phyloP scores from a whole-genome alignment of 2,888 invertebrate genomes.

The Copidosoma aretas region DNA sequence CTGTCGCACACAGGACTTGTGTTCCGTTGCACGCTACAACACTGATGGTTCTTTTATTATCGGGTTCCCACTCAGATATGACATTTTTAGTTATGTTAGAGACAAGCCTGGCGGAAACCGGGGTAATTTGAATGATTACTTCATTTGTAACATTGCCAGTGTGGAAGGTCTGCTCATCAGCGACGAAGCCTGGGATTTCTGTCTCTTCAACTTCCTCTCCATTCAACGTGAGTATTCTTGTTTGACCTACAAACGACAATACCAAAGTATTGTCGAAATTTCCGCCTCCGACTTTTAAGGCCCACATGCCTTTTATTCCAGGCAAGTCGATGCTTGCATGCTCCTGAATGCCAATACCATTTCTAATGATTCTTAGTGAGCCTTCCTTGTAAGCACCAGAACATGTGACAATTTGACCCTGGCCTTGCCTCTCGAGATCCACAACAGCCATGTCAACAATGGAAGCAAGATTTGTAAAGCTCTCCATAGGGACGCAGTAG shows the following conservation, averaged over 20 bases:
- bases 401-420: conserved; percentile 97
- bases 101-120: conserved; percentile 75
- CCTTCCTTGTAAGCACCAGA: conserved; percentile 98
- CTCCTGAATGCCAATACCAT: conserved; percentile 98
- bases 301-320: conserved; percentile 98
- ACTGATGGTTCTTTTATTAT: conserved; percentile 77
- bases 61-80: conserved; percentile 76
- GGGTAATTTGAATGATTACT: conserved; percentile 82
- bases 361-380: conserved; percentile 93
- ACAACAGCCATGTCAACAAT: conserved; percentile 98
- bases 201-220: conserved; percentile 99
- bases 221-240: conserved; percentile 84
- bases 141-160: conserved; percentile 89
- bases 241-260: conserved; percentile 95
- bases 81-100: conserved; percentile 72
- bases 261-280: conserved; percentile 87
- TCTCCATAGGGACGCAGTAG: conserved; percentile 94
- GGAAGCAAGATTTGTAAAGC: conserved; percentile 95
- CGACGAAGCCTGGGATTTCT: conserved; percentile 88
- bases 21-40: conserved; percentile 83
- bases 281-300: conserved; percentile 76
- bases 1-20: conserved; percentile 85
- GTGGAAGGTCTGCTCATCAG: conserved; percentile 91
- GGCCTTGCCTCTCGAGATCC: conserved; percentile 94
- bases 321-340: conserved; percentile 96